Conservation (phyloP, 2,888 invertebrate species). For the Taenaris catops region DNA sequence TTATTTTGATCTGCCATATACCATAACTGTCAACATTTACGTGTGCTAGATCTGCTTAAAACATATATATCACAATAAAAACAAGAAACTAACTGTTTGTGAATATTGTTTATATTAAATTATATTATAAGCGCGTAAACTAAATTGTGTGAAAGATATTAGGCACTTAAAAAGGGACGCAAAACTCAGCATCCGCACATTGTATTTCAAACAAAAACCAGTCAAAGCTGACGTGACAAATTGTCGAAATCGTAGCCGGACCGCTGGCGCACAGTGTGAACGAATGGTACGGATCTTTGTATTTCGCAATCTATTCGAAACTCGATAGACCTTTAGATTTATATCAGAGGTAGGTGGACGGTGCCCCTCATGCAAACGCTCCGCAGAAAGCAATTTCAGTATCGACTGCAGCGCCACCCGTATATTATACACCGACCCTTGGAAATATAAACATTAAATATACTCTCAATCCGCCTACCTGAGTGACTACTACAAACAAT, state of each 20-base stretch:
- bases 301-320: slow-evolving; percentile 67
- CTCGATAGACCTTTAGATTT: slow-evolving; percentile 63
- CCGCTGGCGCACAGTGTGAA: slow-evolving; percentile 28
- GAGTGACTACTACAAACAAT: slow-evolving; percentile 33
- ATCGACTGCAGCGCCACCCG: slow-evolving; percentile 35
- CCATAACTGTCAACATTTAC: no score
- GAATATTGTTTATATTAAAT: slow-evolving; percentile 4
- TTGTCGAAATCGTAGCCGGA: slow-evolving; percentile 36
- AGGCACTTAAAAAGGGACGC: slow-evolving; percentile 13
- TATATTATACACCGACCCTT: slow-evolving; percentile 28
- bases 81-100: no score
- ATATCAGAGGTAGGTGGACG: slow-evolving; percentile 61
- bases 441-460: slow-evolving; percentile 42
- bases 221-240: slow-evolving; percentile 53
- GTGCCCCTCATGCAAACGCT: slow-evolving; percentile 57
- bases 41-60: no score
- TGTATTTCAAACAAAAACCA: slow-evolving; percentile 36
- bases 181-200: slow-evolving; percentile 15
- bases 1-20: no score
- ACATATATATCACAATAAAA: no score
- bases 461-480: slow-evolving; percentile 34
- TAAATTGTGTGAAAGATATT: no score
- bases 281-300: slow-evolving; percentile 56
- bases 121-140: no score
- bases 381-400: slow-evolving; percentile 62